Evolutionary conservation across 35 echinoderm and acorn worm genomes (phyloP).

Genomic region (Heliocidaris tuberculata): DNA sequence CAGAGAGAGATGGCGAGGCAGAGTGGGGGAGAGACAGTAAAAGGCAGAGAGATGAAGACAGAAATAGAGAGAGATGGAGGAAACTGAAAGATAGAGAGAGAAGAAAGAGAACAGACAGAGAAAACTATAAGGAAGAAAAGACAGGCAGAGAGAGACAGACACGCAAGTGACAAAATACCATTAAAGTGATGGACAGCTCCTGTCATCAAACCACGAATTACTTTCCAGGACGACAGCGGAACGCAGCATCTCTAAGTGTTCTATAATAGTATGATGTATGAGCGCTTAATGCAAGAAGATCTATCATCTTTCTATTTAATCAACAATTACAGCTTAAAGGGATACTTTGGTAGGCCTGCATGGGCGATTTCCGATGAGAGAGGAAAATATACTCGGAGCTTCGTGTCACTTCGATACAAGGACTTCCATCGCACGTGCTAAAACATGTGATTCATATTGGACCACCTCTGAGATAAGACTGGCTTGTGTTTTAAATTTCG

Average conservation of each 20-base stretch:
- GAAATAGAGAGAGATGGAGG: not conserved
- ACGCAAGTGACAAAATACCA: not conserved
- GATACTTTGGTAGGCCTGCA: no score
- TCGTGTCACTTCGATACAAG: no score
- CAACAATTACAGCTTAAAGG: not conserved
- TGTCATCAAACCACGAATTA: not conserved
- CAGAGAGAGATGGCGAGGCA: not conserved
- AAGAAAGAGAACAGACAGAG: not conserved
- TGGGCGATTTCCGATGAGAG: no score
- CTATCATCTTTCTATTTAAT: not conserved
- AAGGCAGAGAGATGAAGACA: not conserved
- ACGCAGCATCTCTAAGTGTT: not conserved
- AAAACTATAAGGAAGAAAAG: not conserved
- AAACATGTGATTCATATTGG: no score
- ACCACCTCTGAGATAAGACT: no score
- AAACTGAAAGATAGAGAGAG: not conserved
- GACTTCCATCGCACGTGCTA: no score
- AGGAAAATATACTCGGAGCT: no score
- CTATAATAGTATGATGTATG: not conserved
- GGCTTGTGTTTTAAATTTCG: no score
- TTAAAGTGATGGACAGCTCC: not conserved
- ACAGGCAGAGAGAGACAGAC: not conserved
- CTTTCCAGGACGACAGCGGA: not conserved
- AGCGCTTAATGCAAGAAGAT: not conserved
- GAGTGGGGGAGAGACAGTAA: not conserved